These are phyloP conservation scores for Gymnodraco acuticeps DNA, from an alignment of 2,797 vertebrate species.

Conservation along the genomic window DNA sequence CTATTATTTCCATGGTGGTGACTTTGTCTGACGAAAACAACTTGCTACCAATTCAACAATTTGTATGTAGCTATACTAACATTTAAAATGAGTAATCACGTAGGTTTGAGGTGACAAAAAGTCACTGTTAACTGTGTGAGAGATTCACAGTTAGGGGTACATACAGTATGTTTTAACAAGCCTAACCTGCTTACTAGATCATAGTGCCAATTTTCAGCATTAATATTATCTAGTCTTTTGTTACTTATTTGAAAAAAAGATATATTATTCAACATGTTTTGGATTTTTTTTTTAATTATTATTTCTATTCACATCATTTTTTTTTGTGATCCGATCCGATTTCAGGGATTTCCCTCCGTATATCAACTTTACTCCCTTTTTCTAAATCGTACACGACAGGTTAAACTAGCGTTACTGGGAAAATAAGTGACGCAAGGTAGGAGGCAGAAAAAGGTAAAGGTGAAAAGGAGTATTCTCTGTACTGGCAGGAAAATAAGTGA, in stretches of 20 bases:
- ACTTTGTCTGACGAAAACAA: not conserved
- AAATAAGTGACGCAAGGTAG: slow-evolving; percentile 35
- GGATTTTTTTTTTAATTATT: too few species aligned
- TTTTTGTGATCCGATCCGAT: too few species aligned
- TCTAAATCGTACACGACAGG: slow-evolving; percentile 50
- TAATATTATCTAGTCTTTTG: too few species aligned
- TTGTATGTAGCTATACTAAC: not conserved
- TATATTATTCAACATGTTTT: too few species aligned
- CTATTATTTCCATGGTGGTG: too few species aligned
- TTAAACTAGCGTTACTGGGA: slow-evolving; percentile 21
- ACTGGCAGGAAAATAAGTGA: not conserved
- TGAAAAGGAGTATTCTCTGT: not conserved
- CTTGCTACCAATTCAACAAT: not conserved
- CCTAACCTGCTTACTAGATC: too few species aligned
- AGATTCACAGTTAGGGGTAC: too few species aligned
- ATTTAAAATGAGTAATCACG: not conserved
- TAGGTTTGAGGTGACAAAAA: not conserved
- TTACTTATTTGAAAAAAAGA: too few species aligned
- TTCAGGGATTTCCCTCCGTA: too few species aligned
- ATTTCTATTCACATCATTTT: too few species aligned
- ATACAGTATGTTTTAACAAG: too few species aligned
- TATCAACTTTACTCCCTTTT: slow-evolving; percentile 15
- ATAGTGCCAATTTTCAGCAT: too few species aligned
- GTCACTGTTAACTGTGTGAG: not conserved
- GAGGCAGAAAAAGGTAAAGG: slow-evolving; percentile 5